These are phyloP conservation scores for Montipora efflorescens DNA, from an alignment of 64 coral and sea anemone genomes.

Conservation along the genomic window DNA sequence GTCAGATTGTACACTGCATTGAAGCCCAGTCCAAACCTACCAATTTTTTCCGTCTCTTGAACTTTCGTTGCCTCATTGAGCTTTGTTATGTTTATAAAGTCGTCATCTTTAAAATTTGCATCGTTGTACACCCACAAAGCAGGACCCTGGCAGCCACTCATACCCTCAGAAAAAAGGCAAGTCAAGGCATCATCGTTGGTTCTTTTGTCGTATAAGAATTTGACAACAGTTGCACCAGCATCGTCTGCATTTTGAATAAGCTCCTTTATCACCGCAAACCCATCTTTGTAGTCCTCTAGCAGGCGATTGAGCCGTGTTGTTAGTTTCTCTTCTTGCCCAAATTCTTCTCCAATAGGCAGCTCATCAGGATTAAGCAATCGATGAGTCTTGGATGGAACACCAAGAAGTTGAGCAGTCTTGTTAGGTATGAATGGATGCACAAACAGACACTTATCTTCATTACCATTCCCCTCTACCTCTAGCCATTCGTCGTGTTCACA, in stretches of 20 bases:
- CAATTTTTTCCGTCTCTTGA: slow-evolving; percentile 74
- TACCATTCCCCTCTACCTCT: slow-evolving; percentile 52
- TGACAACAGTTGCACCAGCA: slow-evolving; percentile 73
- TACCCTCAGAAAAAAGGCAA: slow-evolving; percentile 58
- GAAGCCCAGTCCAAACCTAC: slow-evolving; percentile 91
- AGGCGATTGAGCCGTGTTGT: slow-evolving; percentile 72
- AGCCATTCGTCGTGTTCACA: slow-evolving; percentile 80
- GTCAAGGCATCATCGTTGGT: slow-evolving; percentile 61
- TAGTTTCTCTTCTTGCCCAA: neutral
- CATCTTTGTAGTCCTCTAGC: slow-evolving; percentile 82
- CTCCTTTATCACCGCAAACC: slow-evolving; percentile 80
- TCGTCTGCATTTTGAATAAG: slow-evolving; percentile 13
- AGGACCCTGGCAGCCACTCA: slow-evolving; percentile 80
- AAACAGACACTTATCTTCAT: slow-evolving; percentile 39
- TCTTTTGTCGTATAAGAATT: slow-evolving; percentile 76
- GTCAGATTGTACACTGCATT: slow-evolving; percentile 91
- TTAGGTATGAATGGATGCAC: slow-evolving; percentile 75
- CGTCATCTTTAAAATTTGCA: slow-evolving; percentile 70
- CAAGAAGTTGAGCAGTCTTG: slow-evolving; percentile 64
- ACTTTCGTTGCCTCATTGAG: slow-evolving; percentile 81
- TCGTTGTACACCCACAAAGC: slow-evolving; percentile 88
- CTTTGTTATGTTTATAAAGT: slow-evolving; percentile 84
- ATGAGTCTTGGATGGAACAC: slow-evolving; percentile 74
- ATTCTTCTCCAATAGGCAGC: slow-evolving; percentile 64
- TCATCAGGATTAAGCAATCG: slow-evolving; percentile 76